phyloP scores from a whole-genome alignment of 2,888 invertebrate species.

The Drosophila eohydei region DNA sequence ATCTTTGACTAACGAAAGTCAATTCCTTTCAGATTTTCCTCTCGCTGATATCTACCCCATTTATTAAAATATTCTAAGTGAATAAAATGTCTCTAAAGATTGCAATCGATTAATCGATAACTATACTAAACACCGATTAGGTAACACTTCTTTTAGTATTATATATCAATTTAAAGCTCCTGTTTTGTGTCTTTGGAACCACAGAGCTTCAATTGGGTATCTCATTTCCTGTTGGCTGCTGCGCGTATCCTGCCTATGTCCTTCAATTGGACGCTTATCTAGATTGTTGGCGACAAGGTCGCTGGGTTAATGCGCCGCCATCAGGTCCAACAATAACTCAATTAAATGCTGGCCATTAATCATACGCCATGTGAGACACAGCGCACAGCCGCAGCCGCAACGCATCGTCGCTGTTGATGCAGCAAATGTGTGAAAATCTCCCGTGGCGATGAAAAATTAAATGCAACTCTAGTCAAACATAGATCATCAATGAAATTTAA shows the following conservation, averaged over 20 bases:
- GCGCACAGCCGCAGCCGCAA: neutral
- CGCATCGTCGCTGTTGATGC: slow-evolving; percentile 26
- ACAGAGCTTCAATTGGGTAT: neutral
- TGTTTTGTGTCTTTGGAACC: neutral
- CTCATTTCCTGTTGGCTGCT: neutral
- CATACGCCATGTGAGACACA: slow-evolving; percentile 69
- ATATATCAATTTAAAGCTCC: neutral
- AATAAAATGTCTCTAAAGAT: neutral
- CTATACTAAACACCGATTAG: neutral
- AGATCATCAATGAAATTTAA: slow-evolving; percentile 83
- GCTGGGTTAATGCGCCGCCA: slow-evolving; percentile 71
- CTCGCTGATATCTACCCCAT: neutral
- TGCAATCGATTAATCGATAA: neutral
- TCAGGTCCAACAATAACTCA: slow-evolving; percentile 73
- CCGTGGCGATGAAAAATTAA: slow-evolving; percentile 81
- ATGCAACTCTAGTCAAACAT: slow-evolving; percentile 76
- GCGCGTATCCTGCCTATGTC: slow-evolving; percentile 2
- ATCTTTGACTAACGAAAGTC: too few relatives aligned
- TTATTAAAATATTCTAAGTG: neutral
- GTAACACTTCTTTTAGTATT: neutral
- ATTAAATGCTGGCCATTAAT: slow-evolving; percentile 77
- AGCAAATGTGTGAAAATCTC: slow-evolving; percentile 82
- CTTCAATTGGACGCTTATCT: slow-evolving; percentile 28
- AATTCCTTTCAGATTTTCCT: neutral
- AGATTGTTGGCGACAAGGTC: slow-evolving; percentile 69